Percentiles rank a stretch among this genome's conserved stretches.
phyloP scores from a whole-genome alignment of 2,113 vertebrate species.

The Paradoxurus hermaphroditus region DNA sequence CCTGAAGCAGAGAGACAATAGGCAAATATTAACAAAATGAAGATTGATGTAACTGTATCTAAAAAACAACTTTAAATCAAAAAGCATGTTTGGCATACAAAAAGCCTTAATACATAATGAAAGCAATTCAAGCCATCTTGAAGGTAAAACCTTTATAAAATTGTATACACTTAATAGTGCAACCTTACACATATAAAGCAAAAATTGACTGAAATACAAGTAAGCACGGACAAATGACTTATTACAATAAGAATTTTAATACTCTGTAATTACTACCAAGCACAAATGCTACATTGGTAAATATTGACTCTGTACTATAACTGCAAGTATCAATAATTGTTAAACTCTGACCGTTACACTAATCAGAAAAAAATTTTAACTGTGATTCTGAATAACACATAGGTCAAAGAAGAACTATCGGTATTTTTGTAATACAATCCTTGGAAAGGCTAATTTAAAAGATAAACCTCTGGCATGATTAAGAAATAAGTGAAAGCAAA shows the following conservation, averaged over 20 bases:
- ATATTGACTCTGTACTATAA: not conserved
- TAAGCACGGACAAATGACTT: not conserved
- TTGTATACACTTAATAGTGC: not conserved
- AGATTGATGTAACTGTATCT: not conserved
- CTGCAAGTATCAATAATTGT: not conserved
- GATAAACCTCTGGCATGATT: not conserved
- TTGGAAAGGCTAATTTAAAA: not conserved
- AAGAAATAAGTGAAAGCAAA: not conserved
- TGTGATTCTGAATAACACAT: not conserved
- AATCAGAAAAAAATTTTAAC: not conserved
- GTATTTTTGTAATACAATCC: not conserved
- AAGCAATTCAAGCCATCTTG: not conserved
- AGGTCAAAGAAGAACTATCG: not conserved
- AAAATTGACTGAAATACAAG: not conserved
- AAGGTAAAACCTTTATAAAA: not conserved
- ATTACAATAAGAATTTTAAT: not conserved
- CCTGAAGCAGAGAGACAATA: not conserved
- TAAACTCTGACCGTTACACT: not conserved
- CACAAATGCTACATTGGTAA: not conserved
- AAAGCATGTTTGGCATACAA: not conserved
- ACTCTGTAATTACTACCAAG: not conserved
- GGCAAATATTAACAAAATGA: not conserved
- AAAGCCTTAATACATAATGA: not conserved
- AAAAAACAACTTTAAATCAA: not conserved
- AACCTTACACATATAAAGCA: not conserved